Evolutionary conservation across 1,140 invertebrate species (phyloP).

Genomic region (Steinernema feltiae): DNA sequence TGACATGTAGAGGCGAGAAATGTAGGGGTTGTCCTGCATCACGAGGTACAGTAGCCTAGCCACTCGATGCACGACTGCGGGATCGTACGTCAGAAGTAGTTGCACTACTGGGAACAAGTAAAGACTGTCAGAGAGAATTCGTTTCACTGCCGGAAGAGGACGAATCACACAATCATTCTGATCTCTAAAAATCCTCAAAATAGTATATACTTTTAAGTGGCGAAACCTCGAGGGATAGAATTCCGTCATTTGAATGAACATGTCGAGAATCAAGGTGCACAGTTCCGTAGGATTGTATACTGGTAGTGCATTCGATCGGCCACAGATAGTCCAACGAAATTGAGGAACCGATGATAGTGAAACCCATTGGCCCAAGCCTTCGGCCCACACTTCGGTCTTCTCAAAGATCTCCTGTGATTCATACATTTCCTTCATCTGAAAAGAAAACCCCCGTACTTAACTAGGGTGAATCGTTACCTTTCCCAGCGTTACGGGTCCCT

Average conservation of each 20-base stretch:
- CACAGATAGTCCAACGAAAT: constrained; percentile 74
- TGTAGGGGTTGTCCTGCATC: constrained; percentile 77
- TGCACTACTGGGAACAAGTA: constrained; percentile 89
- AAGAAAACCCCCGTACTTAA: constrained; percentile 6
- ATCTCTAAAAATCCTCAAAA: constrained; percentile 39
- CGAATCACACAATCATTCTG: constrained; percentile 78
- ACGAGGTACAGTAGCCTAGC: constrained; percentile 66
- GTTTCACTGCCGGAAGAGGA: constrained; percentile 83
- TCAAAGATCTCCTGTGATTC: constrained; percentile 68
- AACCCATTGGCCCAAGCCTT: constrained; percentile 92
- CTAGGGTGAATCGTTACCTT: constrained; percentile 67
- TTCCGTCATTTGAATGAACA: constrained; percentile 83
- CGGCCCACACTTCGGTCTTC: constrained; percentile 92
- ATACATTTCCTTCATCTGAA: constrained; percentile 67
- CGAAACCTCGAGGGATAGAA: constrained; percentile 80
- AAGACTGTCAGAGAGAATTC: constrained; percentile 76
- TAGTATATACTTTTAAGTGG: constrained; percentile 19
- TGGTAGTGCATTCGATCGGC: constrained; percentile 57
- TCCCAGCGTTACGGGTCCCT: constrained; percentile 79
- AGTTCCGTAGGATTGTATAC: constrained; percentile 89
- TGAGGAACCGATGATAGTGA: constrained; percentile 79
- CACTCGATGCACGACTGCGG: constrained; percentile 83
- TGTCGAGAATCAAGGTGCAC: constrained; percentile 80
- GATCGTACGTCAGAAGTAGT: constrained; percentile 91
- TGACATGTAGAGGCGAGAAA: constrained; percentile 85